These are phyloP conservation scores for Nerophis lumbriciformis DNA, from an alignment of 2,113 vertebrate genomes.

Conservation along the genomic window DNA sequence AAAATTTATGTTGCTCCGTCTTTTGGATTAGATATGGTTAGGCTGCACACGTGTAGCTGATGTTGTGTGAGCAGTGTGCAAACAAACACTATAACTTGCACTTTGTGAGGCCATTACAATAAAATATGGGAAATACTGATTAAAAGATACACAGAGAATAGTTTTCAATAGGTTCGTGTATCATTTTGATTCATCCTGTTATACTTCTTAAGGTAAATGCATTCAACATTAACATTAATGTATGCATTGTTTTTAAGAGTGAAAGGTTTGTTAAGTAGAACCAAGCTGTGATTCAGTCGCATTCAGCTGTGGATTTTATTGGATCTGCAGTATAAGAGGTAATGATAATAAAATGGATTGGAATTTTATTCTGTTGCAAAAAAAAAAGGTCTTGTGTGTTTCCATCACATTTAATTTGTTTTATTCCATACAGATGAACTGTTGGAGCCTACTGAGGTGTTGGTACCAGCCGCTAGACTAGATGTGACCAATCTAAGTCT, in stretches of 20 bases:
- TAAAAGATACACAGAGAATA: neutral
- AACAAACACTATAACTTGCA: neutral
- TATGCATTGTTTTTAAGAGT: neutral
- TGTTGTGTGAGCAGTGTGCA: neutral
- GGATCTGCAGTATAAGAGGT: neutral
- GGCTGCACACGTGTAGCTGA: too few relatives aligned
- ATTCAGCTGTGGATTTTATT: constrained; percentile 3
- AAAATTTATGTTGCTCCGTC: too few relatives aligned
- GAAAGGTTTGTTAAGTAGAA: neutral
- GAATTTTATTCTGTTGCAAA: constrained; percentile 11
- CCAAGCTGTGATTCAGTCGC: neutral
- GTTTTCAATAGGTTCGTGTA: too few relatives aligned
- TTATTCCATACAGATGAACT: neutral
- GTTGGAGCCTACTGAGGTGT: too few relatives aligned
- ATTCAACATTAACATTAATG: neutral
- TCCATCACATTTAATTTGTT: constrained; percentile 4
- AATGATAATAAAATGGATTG: constrained; percentile 11
- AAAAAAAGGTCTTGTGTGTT: neutral
- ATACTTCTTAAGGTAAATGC: neutral
- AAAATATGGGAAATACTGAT: neutral
- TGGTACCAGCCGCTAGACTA: too few relatives aligned
- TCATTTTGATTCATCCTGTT: neutral
- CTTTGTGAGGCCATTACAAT: neutral
- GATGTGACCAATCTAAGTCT: too few relatives aligned
- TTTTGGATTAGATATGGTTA: too few relatives aligned